Base-by-base conservation (phyloP, 2,888 invertebrate species). In the Cephus pygmeus region DNA sequence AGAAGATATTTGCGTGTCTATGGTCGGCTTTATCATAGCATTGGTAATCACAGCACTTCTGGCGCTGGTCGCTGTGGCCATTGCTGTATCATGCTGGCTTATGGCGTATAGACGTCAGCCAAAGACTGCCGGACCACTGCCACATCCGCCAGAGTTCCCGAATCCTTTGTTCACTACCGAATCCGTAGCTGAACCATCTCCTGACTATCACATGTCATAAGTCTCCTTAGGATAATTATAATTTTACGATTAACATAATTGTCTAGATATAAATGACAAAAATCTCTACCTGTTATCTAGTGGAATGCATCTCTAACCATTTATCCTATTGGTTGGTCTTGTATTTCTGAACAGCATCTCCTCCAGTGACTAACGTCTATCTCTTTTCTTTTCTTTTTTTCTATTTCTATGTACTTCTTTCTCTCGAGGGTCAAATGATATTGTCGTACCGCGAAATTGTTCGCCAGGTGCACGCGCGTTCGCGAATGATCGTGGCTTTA, bases 101-200 rank as follows among this genome's bases (percentile, higher is more conserved):
- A 97, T 98, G 95, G 98, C 98, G 86, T 98, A 98, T 93, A 93
- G 98, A 85, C 94, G 97, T 86, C 94, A 96, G 89, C 96, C 97
- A 76, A 97, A 97, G 88, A 94, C 96, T 76, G 95, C 96, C 82
- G 98, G 98, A 69, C 98, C 98, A 74, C 93, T 98, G 87, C 98
- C 98, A 84, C 98, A 98, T 93, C 98, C 98, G 85, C 97, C 98
- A 83, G 98, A 98, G 93, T 98, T 98, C 93, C 98, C 98, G 80
- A 98, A 98, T 92, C 98, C 98, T 86, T 93, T 98, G 90, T 98
- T 98, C 93, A 95, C 96, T 83, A 96, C 96, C 84, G 96, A 96
- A 91, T 95, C 96, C 80, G 94, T 96, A 90, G 95, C 96, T 82
- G 96, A 96, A 92, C 96, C 96, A 85, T 95, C 96, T 87, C 96